Base-by-base conservation (phyloP, 2,888 invertebrate genomes). In the Cheilosia urbana region DNA sequence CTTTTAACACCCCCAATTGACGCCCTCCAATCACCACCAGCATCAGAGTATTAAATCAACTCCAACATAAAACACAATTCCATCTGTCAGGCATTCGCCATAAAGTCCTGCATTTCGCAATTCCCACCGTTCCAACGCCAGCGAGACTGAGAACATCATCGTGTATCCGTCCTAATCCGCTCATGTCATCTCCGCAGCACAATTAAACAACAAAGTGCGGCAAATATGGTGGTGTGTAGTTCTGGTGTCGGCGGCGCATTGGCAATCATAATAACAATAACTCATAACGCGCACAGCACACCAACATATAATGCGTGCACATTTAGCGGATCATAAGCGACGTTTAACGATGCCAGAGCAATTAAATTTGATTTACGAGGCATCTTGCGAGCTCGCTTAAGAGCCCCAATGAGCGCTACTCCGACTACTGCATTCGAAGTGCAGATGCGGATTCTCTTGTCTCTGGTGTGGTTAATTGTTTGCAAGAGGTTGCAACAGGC, bases 341-440 rank as follows among this genome's bases (percentile, higher is more conserved):
- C 80, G 84, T 84, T 87, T 84, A 84, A 87, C 79, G 84, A 87
- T 87, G 84, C 84, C 80, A 73, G 80, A 84, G 87, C 84, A 87
- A 87, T 87, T 87, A 87, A 87, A 87, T 80, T 87, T 87, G 87
- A 87, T 87, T 87, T 84, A 87, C 81, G 85, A 85, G 71, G 71
- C 75, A 81, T 81, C 66, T 76, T 76, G 60, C 65, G 55, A 71
- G 75, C 42, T 80, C 42, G 78, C 68, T 63, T 72, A 72, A 45
- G 62, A 79, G 19, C 62, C 58, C 51, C 68, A 57, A 68, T 63
- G 72, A 73, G 57, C 63, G 24, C 40, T 68, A 40, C 40, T 62
- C 6, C 24, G 4, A 55, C 79, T 57, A 57, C 57, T 71, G 65
- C 69, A 49, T n/a, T 21, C 17, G 37, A 57, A 62, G 55, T 30